Percentiles rank a stretch among this genome's conserved stretches.
These are phyloP conservation scores for Drosophila merina DNA, from an alignment of 2,888 invertebrate genomes.

Conservation along the genomic window DNA sequence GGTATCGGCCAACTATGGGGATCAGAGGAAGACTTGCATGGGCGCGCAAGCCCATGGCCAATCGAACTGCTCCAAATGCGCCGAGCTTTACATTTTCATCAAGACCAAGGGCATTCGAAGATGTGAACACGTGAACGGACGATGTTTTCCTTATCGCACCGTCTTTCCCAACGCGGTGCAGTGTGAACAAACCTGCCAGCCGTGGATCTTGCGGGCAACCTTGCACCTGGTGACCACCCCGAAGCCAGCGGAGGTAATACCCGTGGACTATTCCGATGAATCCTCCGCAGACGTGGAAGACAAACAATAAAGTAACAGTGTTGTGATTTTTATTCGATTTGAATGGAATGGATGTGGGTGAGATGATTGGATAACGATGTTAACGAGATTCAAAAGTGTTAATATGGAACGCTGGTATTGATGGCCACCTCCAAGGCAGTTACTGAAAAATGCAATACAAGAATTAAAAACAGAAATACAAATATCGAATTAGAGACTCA, in stretches of 20 bases:
- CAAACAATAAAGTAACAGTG: background rate
- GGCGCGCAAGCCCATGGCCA: conserved; percentile 3
- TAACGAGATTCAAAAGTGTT: background rate
- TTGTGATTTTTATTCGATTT: background rate
- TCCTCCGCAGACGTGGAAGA: background rate
- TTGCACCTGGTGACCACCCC: conserved; percentile 7
- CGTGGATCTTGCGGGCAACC: conserved; percentile 12
- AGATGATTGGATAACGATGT: background rate
- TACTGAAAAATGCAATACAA: conserved; percentile 10
- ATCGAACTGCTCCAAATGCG: conserved; percentile 21
- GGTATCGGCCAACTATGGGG: background rate
- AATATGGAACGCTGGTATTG: conserved; percentile 26
- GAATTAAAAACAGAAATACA: background rate
- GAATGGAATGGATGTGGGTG: background rate
- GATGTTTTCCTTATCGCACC: conserved; percentile 14
- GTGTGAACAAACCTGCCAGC: conserved; percentile 22
- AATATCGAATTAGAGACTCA: conserved; percentile 36
- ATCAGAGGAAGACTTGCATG: conserved; percentile 5
- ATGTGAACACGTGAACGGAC: conserved; percentile 29
- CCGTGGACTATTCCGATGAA: background rate
- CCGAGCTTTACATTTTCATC: conserved; percentile 25
- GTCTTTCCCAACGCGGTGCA: conserved; percentile 13
- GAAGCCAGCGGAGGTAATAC: background rate
- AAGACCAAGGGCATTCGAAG: background rate
- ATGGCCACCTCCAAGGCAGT: conserved; percentile 38